These are phyloP conservation scores for Amorpha juglandis DNA, from an alignment of 2,888 invertebrate genomes.

Conservation along the genomic window DNA sequence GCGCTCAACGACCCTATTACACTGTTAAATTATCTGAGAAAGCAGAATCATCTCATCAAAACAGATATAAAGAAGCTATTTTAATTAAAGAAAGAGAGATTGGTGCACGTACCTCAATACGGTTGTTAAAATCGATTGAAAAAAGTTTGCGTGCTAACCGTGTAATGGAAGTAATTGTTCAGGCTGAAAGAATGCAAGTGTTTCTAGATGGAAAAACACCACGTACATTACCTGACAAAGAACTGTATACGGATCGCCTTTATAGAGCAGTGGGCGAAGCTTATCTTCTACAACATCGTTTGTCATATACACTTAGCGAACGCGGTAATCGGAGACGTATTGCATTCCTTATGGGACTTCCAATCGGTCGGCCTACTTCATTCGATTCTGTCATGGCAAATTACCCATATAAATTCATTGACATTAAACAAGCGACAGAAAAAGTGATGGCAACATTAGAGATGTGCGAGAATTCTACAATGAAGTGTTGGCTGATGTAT, in stretches of 20 bases:
- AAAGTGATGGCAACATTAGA: slow-evolving; percentile 65
- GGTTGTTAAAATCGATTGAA: slow-evolving; percentile 64
- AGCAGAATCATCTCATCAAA: slow-evolving; percentile 71
- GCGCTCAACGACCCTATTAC: slow-evolving; percentile 75
- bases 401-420: slow-evolving; percentile 75
- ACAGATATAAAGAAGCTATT: slow-evolving; percentile 65
- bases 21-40: slow-evolving; percentile 73
- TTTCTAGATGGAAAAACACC: slow-evolving; percentile 73
- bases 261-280: slow-evolving; percentile 76
- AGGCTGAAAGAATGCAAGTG: slow-evolving; percentile 76
- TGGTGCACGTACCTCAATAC: slow-evolving; percentile 68
- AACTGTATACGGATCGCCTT: slow-evolving; percentile 68
- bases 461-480: slow-evolving; percentile 77
- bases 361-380: slow-evolving; percentile 69
- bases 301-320: slow-evolving; percentile 75
- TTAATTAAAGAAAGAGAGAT: slow-evolving; percentile 68
- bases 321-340: slow-evolving; percentile 75
- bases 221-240: slow-evolving; percentile 72
- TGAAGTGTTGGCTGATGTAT: slow-evolving; percentile 79
- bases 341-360: slow-evolving; percentile 76
- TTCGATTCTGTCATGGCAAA: slow-evolving; percentile 79
- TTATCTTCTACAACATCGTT: slow-evolving; percentile 68
- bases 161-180: slow-evolving; percentile 69
- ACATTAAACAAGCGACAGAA: slow-evolving; percentile 67
- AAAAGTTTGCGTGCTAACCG: slow-evolving; percentile 63